Conservation (phyloP, 2,797 vertebrate species). For the Serranus cabrilla region DNA sequence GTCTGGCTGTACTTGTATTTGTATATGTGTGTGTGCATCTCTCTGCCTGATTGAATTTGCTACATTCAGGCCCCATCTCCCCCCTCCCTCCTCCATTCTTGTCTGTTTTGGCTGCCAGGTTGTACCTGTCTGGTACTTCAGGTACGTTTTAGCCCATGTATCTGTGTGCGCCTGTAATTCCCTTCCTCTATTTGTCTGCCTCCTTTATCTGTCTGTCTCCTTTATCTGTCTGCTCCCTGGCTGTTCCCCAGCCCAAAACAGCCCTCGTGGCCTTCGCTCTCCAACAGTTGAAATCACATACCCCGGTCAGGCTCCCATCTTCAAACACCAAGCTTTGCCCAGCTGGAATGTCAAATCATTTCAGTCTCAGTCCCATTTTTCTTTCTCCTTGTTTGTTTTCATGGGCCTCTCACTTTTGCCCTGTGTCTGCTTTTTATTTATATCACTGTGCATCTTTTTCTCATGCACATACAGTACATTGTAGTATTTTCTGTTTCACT, state of each 20-base stretch:
- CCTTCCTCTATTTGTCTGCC: constrained; percentile 66
- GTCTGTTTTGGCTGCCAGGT: constrained; percentile 69
- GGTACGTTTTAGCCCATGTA: constrained; percentile 60
- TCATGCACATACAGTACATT: not conserved
- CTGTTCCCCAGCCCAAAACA: constrained; percentile 52
- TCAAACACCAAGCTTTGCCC: constrained; percentile 63
- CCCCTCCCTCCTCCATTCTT: constrained; percentile 28
- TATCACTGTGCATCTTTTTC: constrained; percentile 31
- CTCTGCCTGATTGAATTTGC: constrained; percentile 72
- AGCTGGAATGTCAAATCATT: constrained; percentile 75
- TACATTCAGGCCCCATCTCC: constrained; percentile 24
- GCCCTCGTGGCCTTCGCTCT: constrained; percentile 57
- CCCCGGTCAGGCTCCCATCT: constrained; percentile 67
- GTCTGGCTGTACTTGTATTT: constrained; percentile 62
- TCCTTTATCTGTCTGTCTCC: constrained; percentile 68
- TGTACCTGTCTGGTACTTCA: constrained; percentile 73
- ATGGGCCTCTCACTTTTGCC: constrained; percentile 20
- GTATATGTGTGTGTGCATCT: constrained; percentile 57
- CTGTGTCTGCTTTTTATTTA: constrained; percentile 11
- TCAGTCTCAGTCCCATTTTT: constrained; percentile 51
- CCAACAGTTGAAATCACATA: constrained; percentile 67
- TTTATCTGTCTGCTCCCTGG: constrained; percentile 63
- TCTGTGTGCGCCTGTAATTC: constrained; percentile 65
- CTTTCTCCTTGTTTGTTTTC: constrained; percentile 43
- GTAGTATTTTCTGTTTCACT: constrained; percentile 16